phyloP scores from a whole-genome alignment of 37 sponge, comb jelly and placozoan species.

The Tethya wilhelma region DNA sequence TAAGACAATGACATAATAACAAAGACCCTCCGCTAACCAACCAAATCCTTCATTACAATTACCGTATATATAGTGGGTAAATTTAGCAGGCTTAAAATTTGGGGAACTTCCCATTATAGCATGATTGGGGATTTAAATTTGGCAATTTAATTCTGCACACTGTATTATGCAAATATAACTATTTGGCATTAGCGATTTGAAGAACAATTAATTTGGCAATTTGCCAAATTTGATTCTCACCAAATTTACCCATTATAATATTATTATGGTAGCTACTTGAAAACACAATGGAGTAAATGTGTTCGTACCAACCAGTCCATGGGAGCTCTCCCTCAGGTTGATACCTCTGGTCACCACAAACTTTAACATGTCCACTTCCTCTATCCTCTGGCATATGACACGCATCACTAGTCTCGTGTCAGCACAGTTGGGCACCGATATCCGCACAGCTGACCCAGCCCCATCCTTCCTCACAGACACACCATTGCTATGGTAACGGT shows the following conservation, averaged over 20 bases:
- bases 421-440: conserved; percentile 51
- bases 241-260: no score
- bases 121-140: no score
- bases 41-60: no score
- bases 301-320: conserved; percentile 43
- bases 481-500: background rate
- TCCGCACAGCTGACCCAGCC: conserved; percentile 4
- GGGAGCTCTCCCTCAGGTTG: conserved; percentile 24
- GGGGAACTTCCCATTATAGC: no score
- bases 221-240: no score
- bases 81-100: no score
- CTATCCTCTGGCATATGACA: conserved; percentile 24
- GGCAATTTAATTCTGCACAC: no score
- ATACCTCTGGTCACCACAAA: conserved; percentile 30
- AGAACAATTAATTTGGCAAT: no score
- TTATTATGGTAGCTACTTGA: no score
- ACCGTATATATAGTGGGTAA: no score
- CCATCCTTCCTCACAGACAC: background rate
- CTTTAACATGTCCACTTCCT: conserved; percentile 31
- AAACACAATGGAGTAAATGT: background rate
- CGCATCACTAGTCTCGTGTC: conserved; percentile 23
- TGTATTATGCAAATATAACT: background rate
- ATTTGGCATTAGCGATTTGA: background rate
- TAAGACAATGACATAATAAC: no score
- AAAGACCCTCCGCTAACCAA: no score